These are phyloP conservation scores for Gallinago media DNA, from an alignment of 2,113 vertebrate species.

Conservation along the genomic window DNA sequence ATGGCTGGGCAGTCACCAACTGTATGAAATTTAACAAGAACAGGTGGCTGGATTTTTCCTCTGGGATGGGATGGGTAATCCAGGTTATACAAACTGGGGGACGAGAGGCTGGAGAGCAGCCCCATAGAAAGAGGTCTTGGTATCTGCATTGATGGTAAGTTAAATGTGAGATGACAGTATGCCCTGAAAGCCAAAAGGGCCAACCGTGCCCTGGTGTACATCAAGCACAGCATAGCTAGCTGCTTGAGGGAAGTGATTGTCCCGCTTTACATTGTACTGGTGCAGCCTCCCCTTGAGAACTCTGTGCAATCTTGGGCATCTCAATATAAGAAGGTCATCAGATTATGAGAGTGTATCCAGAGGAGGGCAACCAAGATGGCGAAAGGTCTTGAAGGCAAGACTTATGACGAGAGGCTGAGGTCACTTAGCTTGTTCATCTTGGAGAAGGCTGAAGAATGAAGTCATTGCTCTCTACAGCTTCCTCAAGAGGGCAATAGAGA, in stretches of 20 bases:
- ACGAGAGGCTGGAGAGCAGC: not conserved
- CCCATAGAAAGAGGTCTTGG: not conserved
- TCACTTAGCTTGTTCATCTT: not conserved
- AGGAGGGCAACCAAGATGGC: not conserved
- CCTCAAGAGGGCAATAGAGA: not conserved
- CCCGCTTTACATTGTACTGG: not conserved
- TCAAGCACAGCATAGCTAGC: rapidly evolving
- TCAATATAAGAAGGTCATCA: not conserved
- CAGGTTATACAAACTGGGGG: not conserved
- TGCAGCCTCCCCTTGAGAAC: rapidly evolving
- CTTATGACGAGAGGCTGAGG: not conserved
- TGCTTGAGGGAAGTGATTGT: rapidly evolving
- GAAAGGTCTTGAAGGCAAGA: not conserved
- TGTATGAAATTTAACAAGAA: not conserved
- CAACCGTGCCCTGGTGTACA: rapidly evolving
- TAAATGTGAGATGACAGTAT: not conserved
- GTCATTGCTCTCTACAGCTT: not conserved
- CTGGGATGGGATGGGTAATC: not conserved
- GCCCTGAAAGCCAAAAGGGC: not conserved
- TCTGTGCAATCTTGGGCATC: not conserved
- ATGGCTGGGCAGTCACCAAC: not conserved
- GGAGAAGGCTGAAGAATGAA: not conserved
- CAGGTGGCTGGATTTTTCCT: not conserved
- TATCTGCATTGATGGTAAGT: not conserved
- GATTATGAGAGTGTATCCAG: not conserved